Conservation (phyloP, 2,797 vertebrate genomes). For the Eurystomus glaucurus region DNA sequence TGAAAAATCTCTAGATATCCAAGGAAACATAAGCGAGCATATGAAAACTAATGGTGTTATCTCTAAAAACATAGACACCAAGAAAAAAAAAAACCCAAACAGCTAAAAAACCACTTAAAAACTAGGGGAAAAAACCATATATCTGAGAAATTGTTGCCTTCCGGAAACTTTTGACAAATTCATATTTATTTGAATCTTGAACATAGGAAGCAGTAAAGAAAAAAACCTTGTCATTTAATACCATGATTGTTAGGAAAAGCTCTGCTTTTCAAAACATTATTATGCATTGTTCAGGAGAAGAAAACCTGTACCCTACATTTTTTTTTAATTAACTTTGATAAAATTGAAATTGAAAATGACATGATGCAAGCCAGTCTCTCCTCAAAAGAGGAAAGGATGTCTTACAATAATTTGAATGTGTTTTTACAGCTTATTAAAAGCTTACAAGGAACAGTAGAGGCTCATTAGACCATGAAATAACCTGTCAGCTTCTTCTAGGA, state of each 20-base stretch:
- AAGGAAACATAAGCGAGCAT: background rate
- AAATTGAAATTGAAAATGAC: background rate
- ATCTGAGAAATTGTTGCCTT: background rate
- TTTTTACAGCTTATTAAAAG: background rate
- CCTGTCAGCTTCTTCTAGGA: background rate
- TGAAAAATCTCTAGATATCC: background rate
- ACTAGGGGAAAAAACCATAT: background rate
- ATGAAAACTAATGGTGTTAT: background rate
- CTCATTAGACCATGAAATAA: background rate
- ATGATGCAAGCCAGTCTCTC: background rate
- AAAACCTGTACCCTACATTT: background rate
- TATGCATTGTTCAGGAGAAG: background rate
- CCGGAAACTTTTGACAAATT: background rate
- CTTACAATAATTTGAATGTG: background rate
- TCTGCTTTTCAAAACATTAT: background rate
- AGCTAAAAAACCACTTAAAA: background rate
- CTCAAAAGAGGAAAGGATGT: background rate
- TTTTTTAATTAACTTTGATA: background rate
- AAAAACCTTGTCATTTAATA: background rate
- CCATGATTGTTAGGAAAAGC: background rate
- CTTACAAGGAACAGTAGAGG: background rate
- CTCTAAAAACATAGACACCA: background rate
- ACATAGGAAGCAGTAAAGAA: background rate
- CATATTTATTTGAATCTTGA: background rate
- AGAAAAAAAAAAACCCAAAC: background rate